These are phyloP conservation scores for Silurus lanzhouensis DNA, from an alignment of 2,797 vertebrate species.

Conservation along the genomic window DNA sequence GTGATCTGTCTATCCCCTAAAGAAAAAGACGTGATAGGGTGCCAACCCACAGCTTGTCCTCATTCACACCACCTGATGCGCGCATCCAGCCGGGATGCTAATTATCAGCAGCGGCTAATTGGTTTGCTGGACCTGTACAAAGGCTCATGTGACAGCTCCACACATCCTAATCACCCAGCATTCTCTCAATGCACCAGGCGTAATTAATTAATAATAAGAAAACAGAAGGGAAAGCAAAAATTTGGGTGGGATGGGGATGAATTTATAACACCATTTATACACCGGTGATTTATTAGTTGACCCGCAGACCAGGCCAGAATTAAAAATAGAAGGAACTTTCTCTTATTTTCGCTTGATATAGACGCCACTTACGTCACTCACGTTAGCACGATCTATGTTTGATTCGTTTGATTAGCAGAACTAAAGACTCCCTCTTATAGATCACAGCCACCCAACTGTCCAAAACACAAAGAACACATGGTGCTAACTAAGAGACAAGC, in stretches of 20 bases:
- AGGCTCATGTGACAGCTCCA: slow-evolving; percentile 52
- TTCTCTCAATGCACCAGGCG: slow-evolving; percentile 49
- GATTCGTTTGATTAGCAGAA: slow-evolving; percentile 34
- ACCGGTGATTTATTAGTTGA: neutral
- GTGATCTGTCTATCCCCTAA: slow-evolving; percentile 42
- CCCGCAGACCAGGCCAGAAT: neutral
- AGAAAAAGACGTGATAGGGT: slow-evolving; percentile 31
- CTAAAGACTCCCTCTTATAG: slow-evolving; percentile 26
- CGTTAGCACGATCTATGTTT: slow-evolving; percentile 31
- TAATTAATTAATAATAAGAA: slow-evolving; percentile 53
- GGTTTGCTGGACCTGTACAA: slow-evolving; percentile 51
- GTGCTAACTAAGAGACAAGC: slow-evolving; percentile 36
- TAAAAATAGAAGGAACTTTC: neutral
- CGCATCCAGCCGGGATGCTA: slow-evolving; percentile 50
- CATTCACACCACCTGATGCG: slow-evolving; percentile 58
- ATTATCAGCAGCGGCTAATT: slow-evolving; percentile 58
- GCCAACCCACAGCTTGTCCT: slow-evolving; percentile 48
- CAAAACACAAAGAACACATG: slow-evolving; percentile 40
- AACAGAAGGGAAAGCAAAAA: slow-evolving; percentile 20
- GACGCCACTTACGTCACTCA: slow-evolving; percentile 22
- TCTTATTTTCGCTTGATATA: neutral
- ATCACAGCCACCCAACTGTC: slow-evolving; percentile 39
- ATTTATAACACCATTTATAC: neutral
- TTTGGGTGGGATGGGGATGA: neutral
- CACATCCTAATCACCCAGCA: slow-evolving; percentile 56